Base-by-base conservation (phyloP, 1,140 invertebrate genomes). In the Penaeus indicus region DNA sequence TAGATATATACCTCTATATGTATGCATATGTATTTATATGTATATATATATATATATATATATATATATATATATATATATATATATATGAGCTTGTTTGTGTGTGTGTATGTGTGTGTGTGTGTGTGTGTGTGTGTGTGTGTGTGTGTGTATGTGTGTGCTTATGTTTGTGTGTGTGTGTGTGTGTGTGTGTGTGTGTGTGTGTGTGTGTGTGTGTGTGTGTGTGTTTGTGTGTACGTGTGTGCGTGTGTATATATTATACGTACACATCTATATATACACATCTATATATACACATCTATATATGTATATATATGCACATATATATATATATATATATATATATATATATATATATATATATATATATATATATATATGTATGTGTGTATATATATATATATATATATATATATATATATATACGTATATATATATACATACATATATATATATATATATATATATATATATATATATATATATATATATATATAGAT, bases 271-370 rank as follows among this genome's bases (percentile, higher is more conserved):
- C 10, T 75, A 75, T 75, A 27, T 75, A 75, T 10, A 75, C 11
- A 75, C 19, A 7, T 75, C 13, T 27, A 75, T 27, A 27, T 27
- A 75, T 75, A 13, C 32, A 75, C 21, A 75, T 75, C 32, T 72
- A 72, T 72, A 72, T 72, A 72, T 72, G n/a, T 72, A 72, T n/a
- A 72, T n/a, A 72, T 16, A 72, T n/a, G n/a, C n/a, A 72, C n/a
- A 72, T 72, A 25, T 19, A 72, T 72, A 72, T 69, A 22, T 25
- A 72, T 72, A 72, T 72, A 72, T 25, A 72, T 72, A 72, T 72
- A 72, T 69, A 72, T 72, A 72, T 72, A 72, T 72, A 72, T 72
- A 72, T 72, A 72, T 72, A 72, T 72, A 72, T 69, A 69, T 69
- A 69, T 69, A 69, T 69, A 69, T 69, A 69, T 22, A 69, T 69